Percentiles rank a stretch among this genome's conserved stretches.
These are phyloP conservation scores for Elaeidobius kamerunicus DNA, from an alignment of 2,888 invertebrate genomes.

Conservation along the genomic window DNA sequence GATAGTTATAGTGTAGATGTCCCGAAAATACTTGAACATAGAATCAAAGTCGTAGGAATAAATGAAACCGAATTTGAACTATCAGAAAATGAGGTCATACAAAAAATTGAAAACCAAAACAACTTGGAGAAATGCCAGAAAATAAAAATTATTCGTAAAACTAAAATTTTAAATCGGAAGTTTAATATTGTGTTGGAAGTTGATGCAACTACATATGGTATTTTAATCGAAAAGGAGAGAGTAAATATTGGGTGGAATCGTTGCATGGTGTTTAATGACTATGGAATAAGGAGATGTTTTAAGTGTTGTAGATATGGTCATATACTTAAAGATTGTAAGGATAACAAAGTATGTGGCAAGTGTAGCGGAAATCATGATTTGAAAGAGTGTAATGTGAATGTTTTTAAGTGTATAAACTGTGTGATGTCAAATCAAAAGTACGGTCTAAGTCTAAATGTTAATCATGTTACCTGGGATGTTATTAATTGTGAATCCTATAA, in stretches of 20 bases:
- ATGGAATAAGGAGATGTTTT: no score
- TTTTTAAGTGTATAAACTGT: constrained; percentile 5
- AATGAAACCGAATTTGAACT: neutral
- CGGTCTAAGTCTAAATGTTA: neutral
- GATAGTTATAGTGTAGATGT: constrained; percentile 5
- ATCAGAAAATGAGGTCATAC: neutral
- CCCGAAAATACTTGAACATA: neutral
- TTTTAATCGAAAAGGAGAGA: constrained; percentile 1
- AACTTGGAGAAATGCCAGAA: neutral
- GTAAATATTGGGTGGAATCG: constrained; percentile 9
- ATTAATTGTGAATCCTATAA: neutral
- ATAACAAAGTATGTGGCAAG: neutral
- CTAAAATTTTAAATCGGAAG: neutral
- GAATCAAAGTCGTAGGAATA: constrained; percentile 1
- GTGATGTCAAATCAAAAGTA: no score
- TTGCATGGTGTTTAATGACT: neutral
- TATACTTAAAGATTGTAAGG: constrained; percentile 3
- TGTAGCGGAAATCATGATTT: no score
- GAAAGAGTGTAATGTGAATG: neutral
- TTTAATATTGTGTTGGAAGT: constrained; percentile 7
- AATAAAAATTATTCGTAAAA: constrained; percentile 3
- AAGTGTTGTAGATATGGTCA: no score
- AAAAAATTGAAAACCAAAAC: constrained; percentile 2
- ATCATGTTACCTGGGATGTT: no score
- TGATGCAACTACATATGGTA: neutral